phyloP scores from a whole-genome alignment of 2,888 invertebrate genomes.

The Ophioninae sp. region DNA sequence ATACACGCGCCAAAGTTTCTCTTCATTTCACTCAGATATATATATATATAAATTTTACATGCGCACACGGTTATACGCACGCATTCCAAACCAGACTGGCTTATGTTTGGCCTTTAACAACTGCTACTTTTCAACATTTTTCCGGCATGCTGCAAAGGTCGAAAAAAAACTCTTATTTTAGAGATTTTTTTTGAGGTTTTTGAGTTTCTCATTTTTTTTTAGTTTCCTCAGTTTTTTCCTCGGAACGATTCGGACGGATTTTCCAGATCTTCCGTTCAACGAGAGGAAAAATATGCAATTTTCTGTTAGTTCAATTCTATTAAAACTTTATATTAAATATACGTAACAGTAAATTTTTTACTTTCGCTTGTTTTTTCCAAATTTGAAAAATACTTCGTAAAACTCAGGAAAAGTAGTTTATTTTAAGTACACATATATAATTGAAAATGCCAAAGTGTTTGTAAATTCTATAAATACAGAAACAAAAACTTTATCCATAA shows the following conservation, averaged over 20 bases:
- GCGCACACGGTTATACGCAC: neutral
- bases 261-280: neutral
- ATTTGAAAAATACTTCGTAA: no score
- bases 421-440: no score
- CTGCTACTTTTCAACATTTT: constrained; percentile 26
- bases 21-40: constrained; percentile 15
- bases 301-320: no score
- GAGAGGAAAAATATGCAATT: neutral
- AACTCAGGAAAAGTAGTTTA: no score
- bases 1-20: constrained; percentile 39
- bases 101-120: constrained; percentile 27
- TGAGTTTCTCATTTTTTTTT: neutral
- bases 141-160: neutral
- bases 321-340: no score
- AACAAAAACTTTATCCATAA: no score
- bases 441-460: no score
- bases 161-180: neutral
- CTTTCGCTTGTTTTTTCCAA: no score
- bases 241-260: neutral
- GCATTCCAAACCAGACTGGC: constrained; percentile 12
- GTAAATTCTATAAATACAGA: no score
- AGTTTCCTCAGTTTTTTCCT: neutral
- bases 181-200: neutral
- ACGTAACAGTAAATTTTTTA: no score
- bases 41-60: constrained; percentile 8